Conservation (phyloP, 2,797 vertebrate genomes). For the Nannoperca australis region DNA sequence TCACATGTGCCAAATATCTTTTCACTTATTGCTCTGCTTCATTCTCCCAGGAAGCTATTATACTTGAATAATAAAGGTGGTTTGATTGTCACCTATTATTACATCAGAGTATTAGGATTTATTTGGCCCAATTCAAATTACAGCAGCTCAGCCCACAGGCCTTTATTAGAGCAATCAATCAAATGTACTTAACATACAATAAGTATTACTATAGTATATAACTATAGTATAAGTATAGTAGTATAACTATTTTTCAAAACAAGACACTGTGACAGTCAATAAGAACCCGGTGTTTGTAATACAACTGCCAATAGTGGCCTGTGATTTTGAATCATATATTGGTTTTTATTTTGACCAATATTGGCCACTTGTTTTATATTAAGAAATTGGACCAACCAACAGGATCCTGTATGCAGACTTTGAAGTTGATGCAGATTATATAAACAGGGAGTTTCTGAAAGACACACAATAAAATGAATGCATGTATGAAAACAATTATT, state of each 20-base stretch:
- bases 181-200: constrained; percentile 20
- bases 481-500: neutral
- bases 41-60: neutral
- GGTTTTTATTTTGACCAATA: constrained; percentile 21
- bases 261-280: neutral
- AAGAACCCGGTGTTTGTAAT: constrained; percentile 29
- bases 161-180: constrained; percentile 31
- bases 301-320: constrained; percentile 9
- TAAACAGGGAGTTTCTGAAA: neutral
- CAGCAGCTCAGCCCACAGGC: constrained; percentile 6
- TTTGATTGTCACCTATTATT: constrained; percentile 4
- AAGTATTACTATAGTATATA: too few relatives aligned
- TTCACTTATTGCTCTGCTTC: neutral
- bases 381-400: constrained; percentile 24
- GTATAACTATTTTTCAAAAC: neutral
- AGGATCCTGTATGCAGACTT: constrained; percentile 25
- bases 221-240: too few relatives aligned
- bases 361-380: constrained; percentile 34
- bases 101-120: neutral
- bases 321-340: constrained; percentile 20
- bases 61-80: neutral
- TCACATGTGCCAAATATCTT: neutral
- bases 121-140: constrained; percentile 5
- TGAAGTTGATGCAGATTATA: constrained; percentile 2
- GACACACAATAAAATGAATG: neutral